Evolutionary conservation across 1,140 invertebrate genomes (phyloP).

Genomic region (Apis florea): DNA sequence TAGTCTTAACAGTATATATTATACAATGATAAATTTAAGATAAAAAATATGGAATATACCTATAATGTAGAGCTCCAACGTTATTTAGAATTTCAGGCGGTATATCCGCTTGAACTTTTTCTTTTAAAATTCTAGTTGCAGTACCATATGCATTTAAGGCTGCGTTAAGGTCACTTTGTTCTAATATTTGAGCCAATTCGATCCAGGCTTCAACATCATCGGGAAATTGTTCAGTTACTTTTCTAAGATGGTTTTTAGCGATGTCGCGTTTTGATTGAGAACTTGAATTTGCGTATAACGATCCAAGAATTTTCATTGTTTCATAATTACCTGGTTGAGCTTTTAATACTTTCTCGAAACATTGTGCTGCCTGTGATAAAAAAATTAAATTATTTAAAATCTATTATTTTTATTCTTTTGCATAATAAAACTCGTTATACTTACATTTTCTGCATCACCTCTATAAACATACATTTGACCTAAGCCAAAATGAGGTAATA

Average conservation of each 20-base stretch:
- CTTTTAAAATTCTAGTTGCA: conserved; percentile 95
- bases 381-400: conserved; percentile 1
- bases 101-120: conserved; percentile 96
- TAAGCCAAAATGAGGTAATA: conserved; percentile 97
- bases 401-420: not conserved
- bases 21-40: conserved; percentile 6
- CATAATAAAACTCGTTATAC: conserved; percentile 46
- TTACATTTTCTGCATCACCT: conserved; percentile 97
- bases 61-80: conserved; percentile 96
- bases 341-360: conserved; percentile 99
- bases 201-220: conserved; percentile 99
- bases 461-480: conserved; percentile 99
- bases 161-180: conserved; percentile 94
- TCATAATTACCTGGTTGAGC: conserved; percentile 98
- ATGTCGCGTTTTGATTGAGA: conserved; percentile 95
- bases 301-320: conserved; percentile 99
- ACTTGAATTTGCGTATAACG: conserved; percentile 95
- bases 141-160: conserved; percentile 95
- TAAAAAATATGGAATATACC: conserved; percentile 69
- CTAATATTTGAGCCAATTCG: conserved; percentile 98
- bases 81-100: conserved; percentile 99
- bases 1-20: conserved; percentile 21
- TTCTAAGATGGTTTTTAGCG: conserved; percentile 93
- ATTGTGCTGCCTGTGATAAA: conserved; percentile 92
- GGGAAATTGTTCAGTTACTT: conserved; percentile 97